Evolutionary conservation across 1,140 invertebrate genomes (phyloP).

Genomic region (Drosophila littoralis): DNA sequence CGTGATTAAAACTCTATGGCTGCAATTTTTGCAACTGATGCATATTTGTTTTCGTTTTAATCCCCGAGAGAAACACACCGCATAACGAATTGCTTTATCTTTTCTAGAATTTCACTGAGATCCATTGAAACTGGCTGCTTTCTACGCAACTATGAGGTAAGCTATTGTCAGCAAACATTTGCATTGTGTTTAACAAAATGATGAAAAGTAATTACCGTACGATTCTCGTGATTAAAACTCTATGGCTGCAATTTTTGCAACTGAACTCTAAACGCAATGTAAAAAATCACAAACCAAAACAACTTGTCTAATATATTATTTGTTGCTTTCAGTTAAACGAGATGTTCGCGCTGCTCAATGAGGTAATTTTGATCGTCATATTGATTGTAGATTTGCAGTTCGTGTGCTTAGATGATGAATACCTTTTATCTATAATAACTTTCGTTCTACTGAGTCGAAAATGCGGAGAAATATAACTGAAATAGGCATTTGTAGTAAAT

Average conservation of each 20-base stretch:
- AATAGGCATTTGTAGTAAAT: not conserved
- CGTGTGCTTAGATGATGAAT: constrained; percentile 71
- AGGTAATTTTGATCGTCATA: constrained; percentile 26
- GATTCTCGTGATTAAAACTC: constrained; percentile 67
- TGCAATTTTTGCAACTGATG: constrained; percentile 76
- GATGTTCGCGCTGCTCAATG: not conserved
- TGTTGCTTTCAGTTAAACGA: not conserved
- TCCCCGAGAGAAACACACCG: not conserved
- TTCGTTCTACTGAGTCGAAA: constrained; percentile 78
- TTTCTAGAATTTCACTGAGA: constrained; percentile 19
- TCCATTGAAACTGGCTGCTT: no score
- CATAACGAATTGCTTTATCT: not conserved
- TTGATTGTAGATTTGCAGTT: no score
- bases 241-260: constrained; percentile 76
- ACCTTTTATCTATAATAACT: constrained; percentile 72
- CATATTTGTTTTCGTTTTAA: not conserved
- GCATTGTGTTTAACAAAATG: constrained; percentile 13
- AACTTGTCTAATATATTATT: not conserved
- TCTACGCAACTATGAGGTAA: constrained; percentile 13
- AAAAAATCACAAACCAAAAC: not conserved
- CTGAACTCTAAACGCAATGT: constrained; percentile 40
- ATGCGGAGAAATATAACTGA: constrained; percentile 70
- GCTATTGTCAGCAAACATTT: not conserved
- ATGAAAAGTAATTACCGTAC: constrained; percentile 77
- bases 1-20: constrained; percentile 65